Base-by-base conservation (phyloP, 2,797 vertebrate genomes). In the Cynopterus sphinx region DNA sequence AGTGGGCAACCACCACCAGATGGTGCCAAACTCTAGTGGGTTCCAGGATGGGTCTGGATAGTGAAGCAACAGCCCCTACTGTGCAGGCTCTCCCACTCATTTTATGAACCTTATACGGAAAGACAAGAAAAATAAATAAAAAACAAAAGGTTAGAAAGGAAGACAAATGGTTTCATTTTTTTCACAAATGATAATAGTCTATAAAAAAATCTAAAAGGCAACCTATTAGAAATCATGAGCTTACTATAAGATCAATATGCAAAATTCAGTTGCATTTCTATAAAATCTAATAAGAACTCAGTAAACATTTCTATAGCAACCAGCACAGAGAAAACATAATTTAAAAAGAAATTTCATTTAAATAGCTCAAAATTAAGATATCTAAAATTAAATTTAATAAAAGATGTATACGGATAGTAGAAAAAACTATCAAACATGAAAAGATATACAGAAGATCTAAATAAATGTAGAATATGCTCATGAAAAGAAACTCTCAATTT, bases 21-120 rank as follows among this genome's bases (percentile, higher is more conserved):
- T 91, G 96, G 93, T 16, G 74, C 96, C 95, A 97, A 26, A 92
- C 36, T 31, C 9, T 2, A 31, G 28, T 24, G 28, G 61, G 92
- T 51, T 74, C 51, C 22, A 0, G 17, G 36, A 39, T 16, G 12
- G 26, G 33, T 39, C 5, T 16, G 8, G 15, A 3, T 2, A 15
- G 13, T 8, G 24, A 49, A 19, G 36, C 2, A 5, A 5, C 16
- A 21, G 33, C 26, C 31, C 21, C 49, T 8, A 33, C 28, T 15
- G 5, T 43, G 9, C 36, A 59, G 49, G 28, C 28, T 51, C 17
- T 13, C 33, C 65, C 24, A 26, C 13, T 73, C 17, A 9, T 39
- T 83, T 71, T 81, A 71, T 70, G 79, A 57, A 36, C 59, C 9
- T 86, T 41, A 5, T 3, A 9, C 43, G 75, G 71, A 71, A 78